These are phyloP conservation scores for Pachymerium ferrugineum DNA, from an alignment of 2,888 invertebrate genomes.

Conservation along the genomic window DNA sequence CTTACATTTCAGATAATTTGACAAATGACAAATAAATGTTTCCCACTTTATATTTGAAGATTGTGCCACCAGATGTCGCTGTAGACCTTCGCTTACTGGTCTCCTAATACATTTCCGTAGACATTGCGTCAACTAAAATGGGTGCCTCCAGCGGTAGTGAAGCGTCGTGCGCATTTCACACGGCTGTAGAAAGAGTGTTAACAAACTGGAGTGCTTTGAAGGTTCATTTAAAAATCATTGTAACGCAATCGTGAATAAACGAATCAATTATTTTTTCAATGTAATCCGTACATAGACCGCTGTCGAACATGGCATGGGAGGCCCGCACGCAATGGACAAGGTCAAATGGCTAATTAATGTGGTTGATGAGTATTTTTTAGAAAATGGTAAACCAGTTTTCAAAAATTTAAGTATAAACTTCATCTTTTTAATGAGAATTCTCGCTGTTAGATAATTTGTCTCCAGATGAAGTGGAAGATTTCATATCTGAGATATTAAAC, in stretches of 20 bases:
- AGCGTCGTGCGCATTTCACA: not conserved
- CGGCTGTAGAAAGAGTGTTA: not conserved
- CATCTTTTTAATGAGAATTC: not conserved
- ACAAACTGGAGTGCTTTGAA: not conserved
- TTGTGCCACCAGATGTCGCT: too few relatives aligned
- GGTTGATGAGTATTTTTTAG: not conserved
- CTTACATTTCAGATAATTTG: too few relatives aligned
- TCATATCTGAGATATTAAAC: not conserved
- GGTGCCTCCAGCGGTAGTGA: too few relatives aligned
- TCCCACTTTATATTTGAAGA: too few relatives aligned
- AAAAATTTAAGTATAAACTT: not conserved
- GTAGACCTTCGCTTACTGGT: too few relatives aligned
- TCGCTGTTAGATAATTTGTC: not conserved
- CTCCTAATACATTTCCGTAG: too few relatives aligned
- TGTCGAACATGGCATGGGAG: not conserved
- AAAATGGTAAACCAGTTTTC: not conserved
- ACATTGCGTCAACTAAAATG: too few relatives aligned
- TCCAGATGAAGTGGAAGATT: not conserved
- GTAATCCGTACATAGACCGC: not conserved
- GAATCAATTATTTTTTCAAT: not conserved
- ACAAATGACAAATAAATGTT: too few relatives aligned
- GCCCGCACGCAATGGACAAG: not conserved
- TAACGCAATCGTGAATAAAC: not conserved
- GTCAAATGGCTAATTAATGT: conserved; percentile 5
- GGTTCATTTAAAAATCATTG: not conserved